Evolutionary conservation across 1,140 invertebrate species (phyloP), one percentile per base, ranked within the genome.

Genomic region (Hyles euphorbiae): DNA sequence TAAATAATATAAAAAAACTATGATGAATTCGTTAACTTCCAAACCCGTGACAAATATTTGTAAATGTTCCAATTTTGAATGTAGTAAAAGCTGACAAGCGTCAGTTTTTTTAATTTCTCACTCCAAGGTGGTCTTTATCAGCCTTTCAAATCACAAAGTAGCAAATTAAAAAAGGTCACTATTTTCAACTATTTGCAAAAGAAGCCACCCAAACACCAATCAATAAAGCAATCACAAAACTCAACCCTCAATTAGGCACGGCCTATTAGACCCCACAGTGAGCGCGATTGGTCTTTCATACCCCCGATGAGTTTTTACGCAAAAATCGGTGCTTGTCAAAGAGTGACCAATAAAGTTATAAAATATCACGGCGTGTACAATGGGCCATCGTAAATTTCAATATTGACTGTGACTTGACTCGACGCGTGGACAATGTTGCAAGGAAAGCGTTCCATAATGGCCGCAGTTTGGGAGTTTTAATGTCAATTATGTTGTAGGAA

Each of bases 371-470:
- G 33, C 51, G 34, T 36, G 47, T 53, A 77, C 72, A 75, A 75
- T 70, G 68, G 58, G 10, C 9, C 44, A 58, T 72, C 69, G 65
- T 78, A 78, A 81, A 81, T 78, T 73, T 74, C 70, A 81, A 73
- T 74, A 77, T 81, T 74, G 68, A 69, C 65, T 64, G 70, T 64
- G 60, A 61, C 60, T 58, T 60, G 60, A 58, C 58, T 45, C 47
- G 36, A n/a, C 60, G 51, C 40, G 3, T 44, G 9, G 34, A 80
- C 77, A 70, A 60, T 70, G 74, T 77, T 70, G 72, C 65, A 12
- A 34, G 10, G 64, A 45, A 10, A 12, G 32, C 54, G 52, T 64
- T 69, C 67, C 56, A 47, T 48, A 65, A 65, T 70, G 67, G 70
- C 57, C 45, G 7, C 61, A 66, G 44, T 52, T 32, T 2, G 34